phyloP scores from a whole-genome alignment of 92 coral and sea anemone species.

The Umimayanthus chanpuru region DNA sequence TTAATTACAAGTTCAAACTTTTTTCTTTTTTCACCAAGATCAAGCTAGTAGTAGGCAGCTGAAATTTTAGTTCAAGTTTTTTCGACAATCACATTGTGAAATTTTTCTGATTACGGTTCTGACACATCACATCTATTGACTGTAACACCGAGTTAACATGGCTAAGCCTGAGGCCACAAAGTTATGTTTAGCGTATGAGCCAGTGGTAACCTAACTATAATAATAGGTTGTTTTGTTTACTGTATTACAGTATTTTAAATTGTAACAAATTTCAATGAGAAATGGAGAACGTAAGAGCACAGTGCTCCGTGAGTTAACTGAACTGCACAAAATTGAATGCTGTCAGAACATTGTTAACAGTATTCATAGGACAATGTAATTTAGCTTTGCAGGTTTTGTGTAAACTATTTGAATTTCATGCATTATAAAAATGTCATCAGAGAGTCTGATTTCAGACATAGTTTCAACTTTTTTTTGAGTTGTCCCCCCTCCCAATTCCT shows the following conservation, averaged over 20 bases:
- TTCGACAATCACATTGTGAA: no score
- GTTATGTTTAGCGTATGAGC: background rate
- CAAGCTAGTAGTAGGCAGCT: no score
- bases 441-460: slow-evolving; percentile 8
- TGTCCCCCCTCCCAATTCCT: no score
- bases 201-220: background rate
- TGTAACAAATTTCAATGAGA: slow-evolving; percentile 31
- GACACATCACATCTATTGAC: no score
- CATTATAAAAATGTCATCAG: background rate
- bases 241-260: slow-evolving; percentile 40
- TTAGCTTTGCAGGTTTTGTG: background rate
- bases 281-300: slow-evolving; percentile 44
- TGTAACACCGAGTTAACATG: background rate
- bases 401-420: background rate
- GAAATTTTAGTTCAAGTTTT: no score
- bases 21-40: no score
- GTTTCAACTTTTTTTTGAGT: background rate
- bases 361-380: background rate
- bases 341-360: background rate
- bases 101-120: no score
- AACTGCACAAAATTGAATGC: background rate
- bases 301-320: slow-evolving; percentile 27
- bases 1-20: no score
- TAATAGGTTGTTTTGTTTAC: slow-evolving; percentile 17
- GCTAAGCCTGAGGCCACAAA: background rate